phyloP scores from a whole-genome alignment of 2,888 invertebrate species.

The Tetropium fuscum region DNA sequence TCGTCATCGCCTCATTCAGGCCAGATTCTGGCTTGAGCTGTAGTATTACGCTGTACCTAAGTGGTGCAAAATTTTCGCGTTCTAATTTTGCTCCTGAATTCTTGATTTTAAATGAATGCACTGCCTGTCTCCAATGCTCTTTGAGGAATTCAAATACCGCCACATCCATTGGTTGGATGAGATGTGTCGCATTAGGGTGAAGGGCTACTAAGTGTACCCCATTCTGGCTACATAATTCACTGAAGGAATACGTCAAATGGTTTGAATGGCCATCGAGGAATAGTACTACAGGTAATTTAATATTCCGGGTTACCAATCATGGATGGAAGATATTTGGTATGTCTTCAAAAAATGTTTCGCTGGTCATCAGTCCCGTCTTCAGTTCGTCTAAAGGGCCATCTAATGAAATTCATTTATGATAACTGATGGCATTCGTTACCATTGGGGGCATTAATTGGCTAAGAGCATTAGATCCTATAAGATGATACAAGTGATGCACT shows the following conservation, averaged over 20 bases:
- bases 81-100: conserved; percentile 23
- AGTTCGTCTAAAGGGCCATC: not conserved
- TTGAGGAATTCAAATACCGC: conserved; percentile 8
- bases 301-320: conserved; percentile 6
- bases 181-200: conserved; percentile 16
- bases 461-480: conserved; percentile 15
- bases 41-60: conserved; percentile 3
- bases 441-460: conserved; percentile 19
- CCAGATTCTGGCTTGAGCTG: conserved; percentile 20
- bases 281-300: conserved; percentile 15
- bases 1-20: no score
- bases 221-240: conserved; percentile 22
- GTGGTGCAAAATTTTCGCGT: conserved; percentile 2
- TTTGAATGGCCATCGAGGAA: conserved; percentile 24
- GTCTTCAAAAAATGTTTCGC: conserved; percentile 23
- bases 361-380: conserved; percentile 37
- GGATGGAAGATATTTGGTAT: conserved; percentile 22
- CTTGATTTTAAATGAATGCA: conserved; percentile 19
- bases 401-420: not conserved
- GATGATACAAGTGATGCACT: conserved; percentile 20
- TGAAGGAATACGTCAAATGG: conserved; percentile 19
- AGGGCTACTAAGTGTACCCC: conserved; percentile 14
- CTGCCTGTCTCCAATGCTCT: conserved; percentile 1
- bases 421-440: not conserved
- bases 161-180: conserved; percentile 9